These are phyloP conservation scores for Corvus moneduloides DNA, from an alignment of 2,113 vertebrate species.

Conservation along the genomic window DNA sequence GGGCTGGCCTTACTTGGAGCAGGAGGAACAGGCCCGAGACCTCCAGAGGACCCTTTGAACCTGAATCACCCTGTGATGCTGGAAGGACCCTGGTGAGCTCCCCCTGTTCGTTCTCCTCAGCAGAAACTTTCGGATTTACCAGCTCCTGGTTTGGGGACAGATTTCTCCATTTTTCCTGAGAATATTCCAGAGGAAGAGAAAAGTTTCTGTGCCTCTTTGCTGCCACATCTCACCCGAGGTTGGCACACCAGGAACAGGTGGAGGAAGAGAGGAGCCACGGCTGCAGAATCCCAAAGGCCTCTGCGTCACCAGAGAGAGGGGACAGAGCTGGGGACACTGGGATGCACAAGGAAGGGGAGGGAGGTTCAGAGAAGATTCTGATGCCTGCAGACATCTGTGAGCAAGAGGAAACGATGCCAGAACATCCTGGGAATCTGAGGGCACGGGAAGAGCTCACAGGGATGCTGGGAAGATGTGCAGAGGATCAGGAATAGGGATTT, in stretches of 20 bases:
- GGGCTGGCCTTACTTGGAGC: neutral
- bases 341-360: neutral
- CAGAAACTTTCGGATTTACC: neutral
- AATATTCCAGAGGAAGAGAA: neutral
- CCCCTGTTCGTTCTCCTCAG: rapidly evolving
- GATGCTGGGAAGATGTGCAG: neutral
- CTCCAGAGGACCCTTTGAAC: neutral
- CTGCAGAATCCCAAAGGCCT: neutral
- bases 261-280: neutral
- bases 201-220: neutral
- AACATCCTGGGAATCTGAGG: neutral
- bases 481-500: neutral
- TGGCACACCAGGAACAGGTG: rapidly evolving
- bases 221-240: rapidly evolving
- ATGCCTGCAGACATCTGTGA: neutral
- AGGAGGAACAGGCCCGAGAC: neutral
- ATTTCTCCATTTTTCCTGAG: neutral
- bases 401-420: neutral
- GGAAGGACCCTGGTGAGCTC: neutral
- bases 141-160: neutral
- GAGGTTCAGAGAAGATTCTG: neutral
- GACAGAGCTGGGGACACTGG: neutral
- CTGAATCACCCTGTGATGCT: rapidly evolving
- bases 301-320: neutral
- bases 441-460: rapidly evolving